Conservation (phyloP, 2,888 invertebrate species). For the Chloroclysta siterata region DNA sequence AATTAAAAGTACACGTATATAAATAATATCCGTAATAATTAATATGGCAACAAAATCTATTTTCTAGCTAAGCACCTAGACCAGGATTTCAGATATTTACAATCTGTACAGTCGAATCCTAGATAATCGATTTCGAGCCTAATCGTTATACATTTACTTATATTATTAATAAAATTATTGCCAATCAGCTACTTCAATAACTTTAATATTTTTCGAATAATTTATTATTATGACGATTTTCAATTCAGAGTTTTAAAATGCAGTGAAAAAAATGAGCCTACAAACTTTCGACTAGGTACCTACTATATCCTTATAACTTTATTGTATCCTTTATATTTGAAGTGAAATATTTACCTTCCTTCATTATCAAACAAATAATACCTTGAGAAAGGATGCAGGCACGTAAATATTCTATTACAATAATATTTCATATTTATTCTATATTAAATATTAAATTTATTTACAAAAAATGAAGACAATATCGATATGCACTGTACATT, state of each 20-base stretch:
- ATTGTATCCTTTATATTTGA: too few relatives aligned
- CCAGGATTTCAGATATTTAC: slow-evolving; percentile 78
- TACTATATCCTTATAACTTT: background rate
- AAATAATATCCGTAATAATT: slow-evolving; percentile 79
- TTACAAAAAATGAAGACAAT: slow-evolving; percentile 74
- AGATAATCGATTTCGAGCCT: slow-evolving; percentile 54
- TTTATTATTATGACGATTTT: slow-evolving; percentile 58
- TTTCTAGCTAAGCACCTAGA: slow-evolving; percentile 82
- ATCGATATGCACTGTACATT: slow-evolving; percentile 78
- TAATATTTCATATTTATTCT: slow-evolving; percentile 50
- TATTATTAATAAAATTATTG: slow-evolving; percentile 73
- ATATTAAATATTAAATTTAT: slow-evolving; percentile 63
- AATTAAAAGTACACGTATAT: slow-evolving; percentile 75
- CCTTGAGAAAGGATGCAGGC: slow-evolving; percentile 6
- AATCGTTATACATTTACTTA: slow-evolving; percentile 66
- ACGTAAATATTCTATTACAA: slow-evolving; percentile 12
- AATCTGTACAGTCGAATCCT: slow-evolving; percentile 73
- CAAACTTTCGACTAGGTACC: background rate
- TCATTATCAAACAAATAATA: background rate
- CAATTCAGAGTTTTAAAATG: slow-evolving; percentile 62
- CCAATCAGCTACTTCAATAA: slow-evolving; percentile 76
- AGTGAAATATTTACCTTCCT: background rate
- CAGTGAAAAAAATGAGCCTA: slow-evolving; percentile 43
- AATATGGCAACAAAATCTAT: slow-evolving; percentile 84
- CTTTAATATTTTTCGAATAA: slow-evolving; percentile 56